Evolutionary conservation across 2,888 invertebrate genomes (phyloP), one percentile per base, ranked within the genome.

Genomic region (Chouioia cunea): DNA sequence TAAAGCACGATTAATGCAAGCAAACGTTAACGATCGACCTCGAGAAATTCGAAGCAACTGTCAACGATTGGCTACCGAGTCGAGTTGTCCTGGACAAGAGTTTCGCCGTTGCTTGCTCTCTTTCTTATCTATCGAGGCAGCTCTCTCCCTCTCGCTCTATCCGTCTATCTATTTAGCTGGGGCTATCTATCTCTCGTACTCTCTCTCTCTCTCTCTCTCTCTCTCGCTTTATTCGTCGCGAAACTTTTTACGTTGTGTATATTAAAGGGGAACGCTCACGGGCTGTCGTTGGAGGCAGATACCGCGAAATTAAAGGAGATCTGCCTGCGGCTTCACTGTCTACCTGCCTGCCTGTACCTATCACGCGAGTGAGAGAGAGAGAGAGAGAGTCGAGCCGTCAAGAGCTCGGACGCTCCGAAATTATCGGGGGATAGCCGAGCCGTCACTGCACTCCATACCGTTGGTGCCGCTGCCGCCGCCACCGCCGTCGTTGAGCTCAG

Each of bases 171-270:
- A 58, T 53, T 64, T 69, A 64, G 48, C 73, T 54, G 65, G 22
- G 66, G n/a, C 71, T 54, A 58, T 54, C 74, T 70, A 63, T 50
- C 74, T 65, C 73, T 53, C 75, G 20, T 8, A 2, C 54, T 59
- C 71, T 66, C 70, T 43, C 73, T 75, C 74, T 46, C 62, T 65
- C 73, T 48, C 64, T 71, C 77, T 75, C 79, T 77, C 78, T 76
- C 75, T 73, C 73, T 77, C 80, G 79, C 80, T 81, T 81, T 82
- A 82, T 82, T 82, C 82, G 82, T 82, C 82, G 80, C 82, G 81
- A 82, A 82, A 82, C 82, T 82, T 82, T 82, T 82, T 82, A 82
- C 80, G 82, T 80, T 82, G 82, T 82, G 80, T 82, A 82, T 81
- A 82, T 82, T 82, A 82, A 82, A 82, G 82, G 36, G 79, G 82